Conservation (phyloP, 2,113 vertebrate species). For the Neotoma lepida region DNA sequence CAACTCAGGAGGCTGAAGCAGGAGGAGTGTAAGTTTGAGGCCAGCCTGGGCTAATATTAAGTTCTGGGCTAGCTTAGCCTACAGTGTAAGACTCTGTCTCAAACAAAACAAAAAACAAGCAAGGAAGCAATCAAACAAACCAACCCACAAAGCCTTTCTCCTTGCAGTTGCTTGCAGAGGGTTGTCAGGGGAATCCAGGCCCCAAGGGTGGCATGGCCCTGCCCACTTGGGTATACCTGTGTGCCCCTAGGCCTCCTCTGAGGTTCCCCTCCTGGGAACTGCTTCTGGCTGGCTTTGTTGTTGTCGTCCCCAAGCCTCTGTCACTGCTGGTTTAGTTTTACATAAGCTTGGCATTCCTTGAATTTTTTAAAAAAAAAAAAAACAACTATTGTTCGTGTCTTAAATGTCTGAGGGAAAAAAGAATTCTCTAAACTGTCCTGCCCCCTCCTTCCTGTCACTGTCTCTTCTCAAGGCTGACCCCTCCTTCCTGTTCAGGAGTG, state of each 20-base stretch:
- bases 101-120: neutral
- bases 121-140: neutral
- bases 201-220: neutral
- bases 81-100: neutral
- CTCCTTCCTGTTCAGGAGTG: slow-evolving; percentile 14
- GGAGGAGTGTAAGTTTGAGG: neutral
- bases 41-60: neutral
- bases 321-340: slow-evolving; percentile 63
- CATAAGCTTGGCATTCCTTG: slow-evolving; percentile 62
- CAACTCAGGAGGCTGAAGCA: neutral
- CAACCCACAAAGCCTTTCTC: neutral
- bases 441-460: neutral
- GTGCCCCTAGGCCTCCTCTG: neutral
- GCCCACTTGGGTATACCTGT: neutral
- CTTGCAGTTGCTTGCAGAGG: neutral
- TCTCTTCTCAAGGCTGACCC: neutral
- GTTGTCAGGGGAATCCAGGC: too few relatives aligned
- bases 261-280: neutral
- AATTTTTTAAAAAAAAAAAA: neutral
- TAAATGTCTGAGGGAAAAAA: slow-evolving; percentile 26
- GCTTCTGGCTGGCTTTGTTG: neutral
- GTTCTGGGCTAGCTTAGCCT: neutral
- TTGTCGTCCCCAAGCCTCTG: slow-evolving; percentile 24
- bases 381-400: slow-evolving; percentile 43
- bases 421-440: slow-evolving; percentile 21